Conservation (phyloP, 1,140 invertebrate species). For the Drosophila lini region DNA sequence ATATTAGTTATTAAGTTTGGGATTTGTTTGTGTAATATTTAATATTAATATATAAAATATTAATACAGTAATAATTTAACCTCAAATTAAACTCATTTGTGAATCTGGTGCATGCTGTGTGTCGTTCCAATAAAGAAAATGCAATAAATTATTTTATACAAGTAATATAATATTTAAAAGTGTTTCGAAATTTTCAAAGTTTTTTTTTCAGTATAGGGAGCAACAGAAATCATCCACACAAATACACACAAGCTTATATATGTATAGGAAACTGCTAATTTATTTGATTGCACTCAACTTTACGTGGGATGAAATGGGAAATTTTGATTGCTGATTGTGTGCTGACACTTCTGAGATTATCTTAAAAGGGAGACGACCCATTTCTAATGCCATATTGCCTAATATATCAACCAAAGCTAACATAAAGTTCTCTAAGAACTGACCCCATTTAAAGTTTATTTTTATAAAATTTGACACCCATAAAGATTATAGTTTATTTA, state of each 20-base stretch:
- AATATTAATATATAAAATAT: not conserved
- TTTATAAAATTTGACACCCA: not conserved
- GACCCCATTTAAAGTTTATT: slow-evolving; percentile 22
- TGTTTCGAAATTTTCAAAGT: too few species aligned
- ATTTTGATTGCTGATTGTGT: slow-evolving; percentile 16
- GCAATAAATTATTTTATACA: too few species aligned
- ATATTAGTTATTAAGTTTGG: too few species aligned
- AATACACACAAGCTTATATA: not conserved
- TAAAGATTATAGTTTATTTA: not conserved
- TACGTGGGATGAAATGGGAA: slow-evolving; percentile 18
- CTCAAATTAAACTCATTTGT: too few species aligned
- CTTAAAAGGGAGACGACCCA: not conserved
- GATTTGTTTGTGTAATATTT: not conserved
- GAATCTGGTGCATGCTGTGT: too few species aligned
- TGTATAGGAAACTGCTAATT: slow-evolving; percentile 6
- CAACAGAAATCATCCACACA: not conserved
- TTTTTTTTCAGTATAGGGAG: not conserved
- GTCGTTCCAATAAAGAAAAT: too few species aligned
- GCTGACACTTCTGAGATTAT: slow-evolving; percentile 18
- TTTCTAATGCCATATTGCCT: slow-evolving; percentile 1
- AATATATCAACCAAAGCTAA: not conserved
- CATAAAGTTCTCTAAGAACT: not conserved
- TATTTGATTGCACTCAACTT: slow-evolving; percentile 17
- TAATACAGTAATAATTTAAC: too few species aligned
- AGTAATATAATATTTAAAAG: too few species aligned